phyloP scores from a whole-genome alignment of 2,113 vertebrate species.

The Amazona guildingii region DNA sequence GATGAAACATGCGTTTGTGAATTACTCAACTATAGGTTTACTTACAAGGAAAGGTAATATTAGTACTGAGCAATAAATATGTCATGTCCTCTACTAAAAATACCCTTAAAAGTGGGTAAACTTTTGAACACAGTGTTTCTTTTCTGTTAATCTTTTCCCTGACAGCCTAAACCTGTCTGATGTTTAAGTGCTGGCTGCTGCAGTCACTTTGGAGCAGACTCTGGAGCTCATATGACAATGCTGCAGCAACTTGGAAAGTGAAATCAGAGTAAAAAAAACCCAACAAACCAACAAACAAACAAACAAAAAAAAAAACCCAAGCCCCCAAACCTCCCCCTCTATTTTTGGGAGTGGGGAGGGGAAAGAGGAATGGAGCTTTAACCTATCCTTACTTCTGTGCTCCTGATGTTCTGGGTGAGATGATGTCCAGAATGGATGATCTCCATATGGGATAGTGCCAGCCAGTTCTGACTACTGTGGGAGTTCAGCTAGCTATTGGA shows the following conservation, averaged over 20 bases:
- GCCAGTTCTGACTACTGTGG: not conserved
- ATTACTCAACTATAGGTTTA: not conserved
- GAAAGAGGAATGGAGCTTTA: not conserved
- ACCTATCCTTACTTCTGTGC: not conserved
- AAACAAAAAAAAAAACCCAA: too few species aligned
- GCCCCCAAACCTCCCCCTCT: not conserved
- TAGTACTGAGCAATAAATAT: not conserved
- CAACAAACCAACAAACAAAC: too few species aligned
- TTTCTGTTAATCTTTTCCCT: not conserved
- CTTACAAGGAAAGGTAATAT: not conserved
- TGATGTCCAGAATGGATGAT: not conserved
- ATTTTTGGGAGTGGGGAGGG: not conserved
- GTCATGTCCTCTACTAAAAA: constrained; percentile 6
- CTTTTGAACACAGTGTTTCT: not conserved
- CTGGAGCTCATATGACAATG: not conserved
- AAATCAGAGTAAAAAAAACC: not conserved
- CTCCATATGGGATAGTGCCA: not conserved
- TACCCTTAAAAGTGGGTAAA: not conserved
- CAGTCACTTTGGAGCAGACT: not conserved
- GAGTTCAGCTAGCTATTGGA: not conserved
- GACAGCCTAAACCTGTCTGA: not conserved
- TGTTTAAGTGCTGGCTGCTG: not conserved
- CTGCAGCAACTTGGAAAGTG: not conserved
- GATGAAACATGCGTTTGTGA: constrained; percentile 13
- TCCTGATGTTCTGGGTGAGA: not conserved